Percentiles rank a stretch among this genome's conserved stretches.
Evolutionary conservation across 2,888 invertebrate species (phyloP).

Genomic region (Drosophila setosimentum): DNA sequence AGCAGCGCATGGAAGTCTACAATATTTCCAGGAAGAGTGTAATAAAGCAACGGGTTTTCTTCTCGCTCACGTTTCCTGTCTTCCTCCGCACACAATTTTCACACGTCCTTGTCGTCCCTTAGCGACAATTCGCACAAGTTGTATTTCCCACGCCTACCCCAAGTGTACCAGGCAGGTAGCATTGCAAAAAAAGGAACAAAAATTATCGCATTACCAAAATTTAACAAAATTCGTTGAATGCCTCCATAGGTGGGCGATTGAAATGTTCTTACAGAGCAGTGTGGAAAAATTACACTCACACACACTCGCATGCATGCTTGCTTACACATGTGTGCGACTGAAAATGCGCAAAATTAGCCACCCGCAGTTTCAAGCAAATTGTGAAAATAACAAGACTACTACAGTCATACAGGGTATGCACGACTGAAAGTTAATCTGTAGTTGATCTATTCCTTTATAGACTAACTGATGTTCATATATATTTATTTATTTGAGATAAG

Average conservation of each 20-base stretch:
- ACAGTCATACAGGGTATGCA: too few relatives aligned
- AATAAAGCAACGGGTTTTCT: conserved; percentile 32
- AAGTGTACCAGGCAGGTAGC: conserved; percentile 66
- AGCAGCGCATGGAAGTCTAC: conserved; percentile 19
- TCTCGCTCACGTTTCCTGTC: conserved; percentile 63
- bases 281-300: conserved; percentile 48
- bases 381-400: conserved; percentile 12
- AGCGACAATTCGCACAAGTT: conserved; percentile 58
- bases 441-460: not conserved
- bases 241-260: conserved; percentile 68
- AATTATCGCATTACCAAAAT: conserved; percentile 55
- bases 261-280: conserved; percentile 47
- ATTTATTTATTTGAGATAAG: not conserved
- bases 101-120: conserved; percentile 60
- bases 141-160: conserved; percentile 70
- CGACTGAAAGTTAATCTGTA: not conserved
- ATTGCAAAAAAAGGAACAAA: conserved; percentile 22
- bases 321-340: conserved; percentile 28
- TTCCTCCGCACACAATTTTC: conserved; percentile 67
- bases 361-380: conserved; percentile 61
- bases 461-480: not conserved
- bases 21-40: conserved; percentile 35
- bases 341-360: conserved; percentile 67
- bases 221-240: conserved; percentile 55
- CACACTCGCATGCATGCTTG: conserved; percentile 10